A percentile compares a stretch with the other conserved stretches of the same genome.
Conservation (phyloP, 2,113 vertebrate genomes). For the Hippocampus mohnikei region DNA sequence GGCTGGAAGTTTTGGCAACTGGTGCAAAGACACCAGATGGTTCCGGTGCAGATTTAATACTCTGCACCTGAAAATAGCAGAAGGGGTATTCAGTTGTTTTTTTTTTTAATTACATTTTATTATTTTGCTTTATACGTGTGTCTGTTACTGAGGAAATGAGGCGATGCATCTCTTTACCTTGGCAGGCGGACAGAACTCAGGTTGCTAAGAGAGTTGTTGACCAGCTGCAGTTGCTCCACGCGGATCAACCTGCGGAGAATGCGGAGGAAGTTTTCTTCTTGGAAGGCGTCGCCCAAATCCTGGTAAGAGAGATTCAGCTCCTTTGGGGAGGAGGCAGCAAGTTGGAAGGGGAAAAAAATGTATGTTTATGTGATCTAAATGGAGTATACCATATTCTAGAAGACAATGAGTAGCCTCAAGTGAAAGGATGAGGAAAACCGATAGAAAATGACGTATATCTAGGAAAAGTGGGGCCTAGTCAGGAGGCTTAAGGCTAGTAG, state of each 20-base stretch:
- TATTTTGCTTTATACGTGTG: too few species aligned
- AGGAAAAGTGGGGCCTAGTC: too few species aligned
- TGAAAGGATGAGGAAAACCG: too few species aligned
- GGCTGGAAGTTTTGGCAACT: slow-evolving; percentile 87
- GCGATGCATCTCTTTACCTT: slow-evolving; percentile 56
- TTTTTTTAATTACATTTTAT: neutral
- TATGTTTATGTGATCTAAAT: neutral
- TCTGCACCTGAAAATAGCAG: slow-evolving; percentile 79
- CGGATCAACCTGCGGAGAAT: slow-evolving; percentile 86
- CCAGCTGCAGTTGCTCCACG: slow-evolving; percentile 86
- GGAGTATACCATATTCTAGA: too few species aligned
- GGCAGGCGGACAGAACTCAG: slow-evolving; percentile 88
- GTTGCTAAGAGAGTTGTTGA: slow-evolving; percentile 84
- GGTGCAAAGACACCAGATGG: slow-evolving; percentile 83
- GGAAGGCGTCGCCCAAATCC: slow-evolving; percentile 85
- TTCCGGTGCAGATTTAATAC: slow-evolving; percentile 88
- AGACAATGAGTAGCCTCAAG: too few species aligned
- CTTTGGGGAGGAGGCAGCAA: slow-evolving; percentile 56
- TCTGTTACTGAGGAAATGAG: neutral
- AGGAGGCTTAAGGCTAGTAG: too few species aligned
- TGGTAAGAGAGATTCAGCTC: slow-evolving; percentile 93
- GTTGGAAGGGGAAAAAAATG: neutral
- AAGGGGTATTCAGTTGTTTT: slow-evolving; percentile 20
- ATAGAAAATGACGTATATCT: too few species aligned
- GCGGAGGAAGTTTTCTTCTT: slow-evolving; percentile 82